Evolutionary conservation across 2,888 invertebrate genomes (phyloP).

Genomic region (Idaea dimidiata): DNA sequence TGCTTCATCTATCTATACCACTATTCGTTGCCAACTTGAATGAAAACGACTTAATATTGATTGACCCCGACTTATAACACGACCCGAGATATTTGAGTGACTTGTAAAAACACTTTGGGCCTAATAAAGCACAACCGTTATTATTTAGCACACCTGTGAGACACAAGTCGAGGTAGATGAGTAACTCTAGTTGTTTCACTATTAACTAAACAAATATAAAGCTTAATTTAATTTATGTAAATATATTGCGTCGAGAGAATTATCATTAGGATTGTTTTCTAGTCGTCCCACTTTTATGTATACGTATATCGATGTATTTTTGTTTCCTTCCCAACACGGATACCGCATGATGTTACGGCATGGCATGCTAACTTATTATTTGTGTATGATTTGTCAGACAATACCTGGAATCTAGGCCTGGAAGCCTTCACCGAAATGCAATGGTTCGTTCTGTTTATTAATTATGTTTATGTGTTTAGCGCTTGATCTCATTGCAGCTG

Average conservation of each 20-base stretch:
- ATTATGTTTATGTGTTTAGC: constrained; percentile 38
- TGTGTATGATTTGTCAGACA: constrained; percentile 78
- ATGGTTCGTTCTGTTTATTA: constrained; percentile 75
- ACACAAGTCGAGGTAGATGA: constrained; percentile 22
- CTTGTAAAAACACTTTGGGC: constrained; percentile 29
- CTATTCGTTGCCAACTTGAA: not conserved
- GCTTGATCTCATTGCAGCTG: constrained; percentile 42
- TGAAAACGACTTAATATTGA: not conserved
- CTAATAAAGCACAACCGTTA: constrained; percentile 24
- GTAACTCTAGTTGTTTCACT: constrained; percentile 27
- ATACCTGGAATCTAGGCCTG: constrained; percentile 78
- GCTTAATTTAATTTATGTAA: constrained; percentile 23
- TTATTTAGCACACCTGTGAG: constrained; percentile 26
- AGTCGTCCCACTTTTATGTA: constrained; percentile 24
- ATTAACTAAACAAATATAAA: constrained; percentile 22
- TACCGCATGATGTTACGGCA: constrained; percentile 73
- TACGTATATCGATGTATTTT: constrained; percentile 36
- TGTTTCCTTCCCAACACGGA: constrained; percentile 43
- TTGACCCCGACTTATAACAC: not conserved
- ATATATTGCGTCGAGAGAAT: constrained; percentile 13
- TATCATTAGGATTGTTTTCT: constrained; percentile 7
- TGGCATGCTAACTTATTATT: constrained; percentile 76
- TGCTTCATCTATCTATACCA: too few species aligned
- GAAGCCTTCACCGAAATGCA: constrained; percentile 65
- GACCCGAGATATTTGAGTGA: constrained; percentile 15